Evolutionary conservation across 1,140 invertebrate genomes (phyloP), one percentile per base, ranked within the genome.

Genomic region (Andricus grossulariae): DNA sequence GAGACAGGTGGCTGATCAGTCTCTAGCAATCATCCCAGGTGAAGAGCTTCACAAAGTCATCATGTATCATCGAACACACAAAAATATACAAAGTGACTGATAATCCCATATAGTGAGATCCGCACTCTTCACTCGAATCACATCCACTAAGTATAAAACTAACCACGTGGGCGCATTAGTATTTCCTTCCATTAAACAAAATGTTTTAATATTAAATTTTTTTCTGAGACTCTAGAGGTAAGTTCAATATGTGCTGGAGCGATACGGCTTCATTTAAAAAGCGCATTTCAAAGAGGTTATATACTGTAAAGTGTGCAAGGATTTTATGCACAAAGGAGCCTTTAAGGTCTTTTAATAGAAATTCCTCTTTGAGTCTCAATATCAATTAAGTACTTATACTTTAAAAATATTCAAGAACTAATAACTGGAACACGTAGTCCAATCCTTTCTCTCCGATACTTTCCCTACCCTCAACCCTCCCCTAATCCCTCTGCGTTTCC

Each of bases 231-330:
- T 11, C 11, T 55, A 1, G 54, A 25, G 54, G 0, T 21, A 55
- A 55, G 54, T 55, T 18, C 54, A 55, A 55, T 55, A 55, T 55
- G 19, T 55, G 19, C 18, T 12, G 54, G 19, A 19, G n/a, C 54
- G 21, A 55, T 55, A 55, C 19, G 18, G 54, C 54, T 55, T 55
- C 54, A 55, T 55, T 55, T 55, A 55, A 55, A 55, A 55, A 55
- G 54, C 18, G 8, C 21, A 55, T 55, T 55, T 55, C 19, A 55
- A 19, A 54, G 54, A 55, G 54, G 10, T 55, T 18, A 55, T 55
- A 55, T 55, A 55, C 19, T 32, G 5, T 55, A 55, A 18, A 21
- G 21, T 55, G 18, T 55, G 19, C 19, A 55, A 19, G 21, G 54
- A 55, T 55, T 55, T 19, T 19, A 19, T 19, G 21, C 54, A 55